Base-by-base conservation (phyloP, 1,140 invertebrate genomes). In the Bombus consobrinus region DNA sequence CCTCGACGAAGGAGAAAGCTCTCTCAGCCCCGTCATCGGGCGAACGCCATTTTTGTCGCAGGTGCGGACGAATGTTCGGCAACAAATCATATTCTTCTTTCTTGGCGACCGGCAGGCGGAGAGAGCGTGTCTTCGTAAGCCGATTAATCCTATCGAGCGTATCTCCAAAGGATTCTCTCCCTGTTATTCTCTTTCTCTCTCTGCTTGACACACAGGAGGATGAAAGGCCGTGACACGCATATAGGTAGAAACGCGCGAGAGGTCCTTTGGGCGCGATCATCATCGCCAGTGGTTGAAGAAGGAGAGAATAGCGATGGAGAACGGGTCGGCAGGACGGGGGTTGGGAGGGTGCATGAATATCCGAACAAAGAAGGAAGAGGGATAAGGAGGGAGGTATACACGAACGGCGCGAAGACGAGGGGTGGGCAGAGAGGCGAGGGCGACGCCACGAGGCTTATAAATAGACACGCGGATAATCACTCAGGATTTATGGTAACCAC, bases 401-500 rank as follows among this genome's bases (percentile, higher is more conserved):
- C 72, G 86, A 53, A 86, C 69, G 82, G 74, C 73, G 64, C 77
- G 85, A 82, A 80, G 71, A 69, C 43, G 79, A 76, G 86, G 69
- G 68, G 74, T 71, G 83, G 57, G 87, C 73, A 64, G 75, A 72
- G 78, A 89, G 89, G 89, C 86, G 89, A 92, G 83, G 88, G 91
- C 88, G 91, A 93, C 89, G 90, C 91, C 88, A 89, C 91, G 91
- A 89, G 89, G 89, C 93, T 94, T 94, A 95, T 95, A 95, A 95
- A 95, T 95, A 95, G 94, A 94, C 92, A 92, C 94, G 92, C 91
- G 94, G 94, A 95, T 95, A 95, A 95, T 95, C 94, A 95, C 94
- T 94, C 93, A 94, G 94, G 94, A 95, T 95, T 95, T 95, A 95
- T 95, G 94, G 95, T 95, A 95, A 95, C 94, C 94, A 95, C 92